phyloP scores from a whole-genome alignment of 2,888 invertebrate genomes.

The Hypsopygia costalis region DNA sequence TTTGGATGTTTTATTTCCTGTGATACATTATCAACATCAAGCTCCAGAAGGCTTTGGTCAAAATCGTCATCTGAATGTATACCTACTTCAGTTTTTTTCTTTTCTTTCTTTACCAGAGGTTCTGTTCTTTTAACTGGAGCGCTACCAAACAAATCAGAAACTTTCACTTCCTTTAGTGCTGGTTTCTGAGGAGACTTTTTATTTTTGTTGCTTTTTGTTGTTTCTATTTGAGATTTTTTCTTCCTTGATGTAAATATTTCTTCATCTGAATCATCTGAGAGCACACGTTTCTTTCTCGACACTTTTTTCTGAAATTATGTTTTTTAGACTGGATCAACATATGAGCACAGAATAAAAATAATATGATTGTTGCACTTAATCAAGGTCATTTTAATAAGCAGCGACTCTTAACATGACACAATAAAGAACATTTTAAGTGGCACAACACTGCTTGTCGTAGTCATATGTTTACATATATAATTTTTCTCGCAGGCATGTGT shows the following conservation, averaged over 20 bases:
- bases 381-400: no score
- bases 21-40: slow-evolving; percentile 79
- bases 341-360: no score
- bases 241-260: slow-evolving; percentile 39
- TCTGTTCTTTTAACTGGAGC: slow-evolving; percentile 81
- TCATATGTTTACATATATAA: no score
- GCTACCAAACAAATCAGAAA: slow-evolving; percentile 82
- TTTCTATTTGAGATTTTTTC: slow-evolving; percentile 27
- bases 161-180: slow-evolving; percentile 58
- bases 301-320: slow-evolving; percentile 50
- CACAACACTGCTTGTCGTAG: no score
- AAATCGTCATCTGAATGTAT: slow-evolving; percentile 86
- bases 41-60: slow-evolving; percentile 82
- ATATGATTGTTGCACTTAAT: no score
- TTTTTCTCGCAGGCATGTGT: no score
- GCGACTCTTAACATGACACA: no score
- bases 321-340: no score
- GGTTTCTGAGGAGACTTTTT: slow-evolving; percentile 32
- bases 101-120: slow-evolving; percentile 61
- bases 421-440: no score
- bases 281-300: slow-evolving; percentile 39
- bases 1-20: slow-evolving; percentile 15
- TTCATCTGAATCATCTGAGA: slow-evolving; percentile 64
- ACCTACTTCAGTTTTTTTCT: slow-evolving; percentile 68
- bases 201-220: slow-evolving; percentile 32